Base-by-base conservation (phyloP, 2,797 vertebrate species). In the Danio aesculapii region DNA sequence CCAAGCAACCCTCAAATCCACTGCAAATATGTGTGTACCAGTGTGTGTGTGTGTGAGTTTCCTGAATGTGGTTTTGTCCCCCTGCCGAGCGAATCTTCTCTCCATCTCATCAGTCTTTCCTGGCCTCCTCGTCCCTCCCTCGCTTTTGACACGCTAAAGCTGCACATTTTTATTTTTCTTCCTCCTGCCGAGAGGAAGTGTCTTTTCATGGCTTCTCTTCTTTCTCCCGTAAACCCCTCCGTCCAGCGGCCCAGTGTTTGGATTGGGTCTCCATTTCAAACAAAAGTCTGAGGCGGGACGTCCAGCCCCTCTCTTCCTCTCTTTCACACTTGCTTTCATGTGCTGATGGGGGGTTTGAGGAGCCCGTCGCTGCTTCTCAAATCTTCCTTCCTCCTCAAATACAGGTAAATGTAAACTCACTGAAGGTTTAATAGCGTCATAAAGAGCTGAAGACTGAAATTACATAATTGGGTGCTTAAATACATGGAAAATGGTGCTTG, bases 171-270 rank as follows among this genome's bases (percentile, higher is more conserved):
- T 94, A 92, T 94, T 95, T 94, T 93, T 92, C 90, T 93, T 94
- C 92, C 92, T 94, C 93, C 94, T 93, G 94, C 49, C 87, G 93
- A 93, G 94, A 94, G 94, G 94, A 95, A 95, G 94, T 94, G 92
- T 92, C 93, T 90, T 93, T 95, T 95, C 92, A 95, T 93, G 93
- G 88, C 85, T 92, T 85, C 92, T 94, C 90, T 64, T 88, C 80
- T 89, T 91, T 93, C 92, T 69, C 90, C 88, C 91, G 88, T 90
- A 84, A 63, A 86, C 89, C 91, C 87, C 91, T 89, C 90, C 89
- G 90, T 92, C 91, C 30, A 88, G 90, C 93, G 92, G 90, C 92
- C 91, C 30, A 88, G 90, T 93, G 92, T 94, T 95, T 94, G 90
- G 91, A 92, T 95, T 94, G 92, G 92, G 92, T 91, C 93, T 89